phyloP scores from a whole-genome alignment of 1,140 invertebrate species.

The Magallana gigas region DNA sequence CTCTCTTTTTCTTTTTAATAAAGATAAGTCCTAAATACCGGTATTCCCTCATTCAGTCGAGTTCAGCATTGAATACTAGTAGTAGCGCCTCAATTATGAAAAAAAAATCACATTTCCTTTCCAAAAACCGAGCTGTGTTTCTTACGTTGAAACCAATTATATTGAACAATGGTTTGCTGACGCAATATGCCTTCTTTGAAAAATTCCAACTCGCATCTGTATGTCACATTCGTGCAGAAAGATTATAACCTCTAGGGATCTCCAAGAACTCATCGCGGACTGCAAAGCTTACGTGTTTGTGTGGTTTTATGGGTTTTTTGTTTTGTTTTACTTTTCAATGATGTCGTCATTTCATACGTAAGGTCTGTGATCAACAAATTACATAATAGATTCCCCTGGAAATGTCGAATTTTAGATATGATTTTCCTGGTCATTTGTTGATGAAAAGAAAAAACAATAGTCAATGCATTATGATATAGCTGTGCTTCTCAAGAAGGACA shows the following conservation, averaged over 20 bases:
- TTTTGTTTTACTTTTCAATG: no score
- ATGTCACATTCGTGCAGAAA: neutral
- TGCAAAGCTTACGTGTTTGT: no score
- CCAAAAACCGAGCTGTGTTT: neutral
- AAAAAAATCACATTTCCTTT: neutral
- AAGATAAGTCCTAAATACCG: neutral
- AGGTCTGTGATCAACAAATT: no score
- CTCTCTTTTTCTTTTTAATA: constrained; percentile 7
- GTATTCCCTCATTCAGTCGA: neutral
- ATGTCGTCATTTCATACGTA: no score
- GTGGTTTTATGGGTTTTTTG: no score
- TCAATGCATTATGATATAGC: no score
- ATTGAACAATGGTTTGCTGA: neutral
- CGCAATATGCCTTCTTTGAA: neutral
- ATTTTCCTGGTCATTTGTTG: no score
- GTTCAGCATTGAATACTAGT: neutral
- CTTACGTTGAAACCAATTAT: constrained; percentile 21
- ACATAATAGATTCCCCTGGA: no score
- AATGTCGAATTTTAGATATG: no score
- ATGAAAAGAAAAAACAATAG: no score
- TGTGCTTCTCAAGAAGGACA: no score
- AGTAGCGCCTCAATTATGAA: neutral
- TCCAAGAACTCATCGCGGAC: no score
- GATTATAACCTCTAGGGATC: neutral
- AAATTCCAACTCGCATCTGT: neutral